phyloP scores from a whole-genome alignment of 1,140 invertebrate species.

The Adoxophyes honmai region DNA sequence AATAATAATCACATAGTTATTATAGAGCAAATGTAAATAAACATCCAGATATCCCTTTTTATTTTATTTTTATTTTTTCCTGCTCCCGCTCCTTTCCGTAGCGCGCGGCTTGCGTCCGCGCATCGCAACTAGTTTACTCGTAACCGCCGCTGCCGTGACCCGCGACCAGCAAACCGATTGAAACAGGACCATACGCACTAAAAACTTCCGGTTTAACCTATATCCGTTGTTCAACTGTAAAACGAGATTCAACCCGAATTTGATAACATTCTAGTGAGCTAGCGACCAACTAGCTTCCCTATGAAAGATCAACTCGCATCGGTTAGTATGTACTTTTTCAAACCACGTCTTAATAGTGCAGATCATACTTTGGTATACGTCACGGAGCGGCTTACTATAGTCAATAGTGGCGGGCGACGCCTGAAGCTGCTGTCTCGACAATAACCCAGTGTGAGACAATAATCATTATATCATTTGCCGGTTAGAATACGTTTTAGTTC shows the following conservation, averaged over 20 bases:
- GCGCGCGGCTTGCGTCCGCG: constrained; percentile 19
- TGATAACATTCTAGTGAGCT: no score
- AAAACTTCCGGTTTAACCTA: no score
- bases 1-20: constrained; percentile 69
- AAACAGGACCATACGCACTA: no score
- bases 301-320: no score
- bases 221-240: no score
- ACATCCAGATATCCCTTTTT: constrained; percentile 74
- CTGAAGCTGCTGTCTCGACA: constrained; percentile 72
- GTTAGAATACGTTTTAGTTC: constrained; percentile 54
- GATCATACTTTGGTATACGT: constrained; percentile 4
- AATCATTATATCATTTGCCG: constrained; percentile 71
- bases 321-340: no score
- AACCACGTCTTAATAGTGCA: no score
- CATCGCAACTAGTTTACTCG: constrained; percentile 30
- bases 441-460: constrained; percentile 77
- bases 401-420: constrained; percentile 62
- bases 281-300: no score
- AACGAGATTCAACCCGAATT: no score
- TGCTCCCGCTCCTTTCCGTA: constrained; percentile 28
- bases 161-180: not conserved
- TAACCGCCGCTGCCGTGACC: constrained; percentile 14
- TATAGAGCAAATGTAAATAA: constrained; percentile 73
- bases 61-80: constrained; percentile 67
- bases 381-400: constrained; percentile 34